phyloP scores from a whole-genome alignment of 2,888 invertebrate species.

The Celastrina argiolus region DNA sequence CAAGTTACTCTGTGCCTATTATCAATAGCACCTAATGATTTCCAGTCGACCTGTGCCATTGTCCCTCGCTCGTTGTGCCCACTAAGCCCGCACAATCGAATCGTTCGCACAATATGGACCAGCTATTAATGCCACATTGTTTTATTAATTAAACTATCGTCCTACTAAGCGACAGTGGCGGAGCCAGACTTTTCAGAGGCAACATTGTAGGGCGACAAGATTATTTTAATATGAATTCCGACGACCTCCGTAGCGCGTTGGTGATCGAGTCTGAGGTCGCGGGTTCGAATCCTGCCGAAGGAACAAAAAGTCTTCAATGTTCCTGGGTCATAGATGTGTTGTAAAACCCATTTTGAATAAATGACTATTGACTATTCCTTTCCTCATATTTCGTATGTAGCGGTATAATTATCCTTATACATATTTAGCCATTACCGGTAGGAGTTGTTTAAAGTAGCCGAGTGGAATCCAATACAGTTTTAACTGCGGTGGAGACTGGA shows the following conservation, averaged over 20 bases:
- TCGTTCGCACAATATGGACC: not conserved
- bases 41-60: not conserved
- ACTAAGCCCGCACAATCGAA: not conserved
- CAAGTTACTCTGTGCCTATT: not conserved
- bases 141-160: conserved; percentile 1
- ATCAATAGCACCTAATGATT: conserved; percentile 6
- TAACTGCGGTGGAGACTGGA: not conserved
- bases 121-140: not conserved
- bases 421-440: not conserved
- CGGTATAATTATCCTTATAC: not conserved
- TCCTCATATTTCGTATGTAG: too few species aligned
- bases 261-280: not conserved
- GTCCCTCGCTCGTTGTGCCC: not conserved
- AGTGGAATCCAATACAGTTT: not conserved
- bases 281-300: not conserved
- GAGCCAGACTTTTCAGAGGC: not conserved
- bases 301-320: too few species aligned
- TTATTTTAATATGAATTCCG: not conserved
- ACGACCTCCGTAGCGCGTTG: not conserved
- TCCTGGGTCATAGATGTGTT: too few species aligned
- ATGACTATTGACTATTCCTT: too few species aligned
- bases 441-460: not conserved
- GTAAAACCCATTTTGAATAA: too few species aligned
- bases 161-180: not conserved
- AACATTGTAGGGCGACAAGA: not conserved